Base-by-base conservation (phyloP, 2,888 invertebrate genomes). In the Graphium colonna region DNA sequence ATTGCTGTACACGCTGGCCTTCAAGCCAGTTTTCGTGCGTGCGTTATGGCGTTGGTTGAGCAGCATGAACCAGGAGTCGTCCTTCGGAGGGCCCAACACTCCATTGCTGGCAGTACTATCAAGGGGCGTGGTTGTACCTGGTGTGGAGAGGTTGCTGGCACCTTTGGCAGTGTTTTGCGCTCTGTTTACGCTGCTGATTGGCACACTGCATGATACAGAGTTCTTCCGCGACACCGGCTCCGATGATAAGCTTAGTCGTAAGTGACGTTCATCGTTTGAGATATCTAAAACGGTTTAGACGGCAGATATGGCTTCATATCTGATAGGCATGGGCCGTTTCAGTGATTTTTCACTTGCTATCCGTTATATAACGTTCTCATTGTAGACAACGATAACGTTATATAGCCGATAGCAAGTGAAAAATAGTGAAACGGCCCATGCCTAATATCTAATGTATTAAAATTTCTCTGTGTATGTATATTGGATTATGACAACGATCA, bases 161-260 rank as follows among this genome's bases (percentile, higher is more conserved):
- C 91, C 95, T 0, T 73, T 97, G 31, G 95, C 95, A 0, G 94
- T 96, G 0, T 97, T 97, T 80, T 96, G 96, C 73, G 93, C 95
- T 1, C 82, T 97, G 0, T 96, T 96, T 73, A 94, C 94, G 40
- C 90, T 96, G 36, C 87, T 96, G 2, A 91, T 97, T 45, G 94
- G 95, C 0, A 96, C 97, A 0, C 77, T 97, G 21, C 96, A 97
- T 67, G 97, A 97, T 73, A 93, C 94, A 0, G 97, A 97, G 80
- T 96, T 97, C 77, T 85, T 82, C 53, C 67, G 77, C 7, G 82
- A 83, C 31, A 60, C 65, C 0, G 94, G 93, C 45, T 90, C 90
- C 5, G 78, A 78, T 26, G 82, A 83, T 16, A 76, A 74, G 39
- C 70, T 83, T 60, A 71, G 56, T 47, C 60, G 84, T 83, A 52